These are phyloP conservation scores for Gallinago media DNA, from an alignment of 2,113 vertebrate species.

Conservation along the genomic window DNA sequence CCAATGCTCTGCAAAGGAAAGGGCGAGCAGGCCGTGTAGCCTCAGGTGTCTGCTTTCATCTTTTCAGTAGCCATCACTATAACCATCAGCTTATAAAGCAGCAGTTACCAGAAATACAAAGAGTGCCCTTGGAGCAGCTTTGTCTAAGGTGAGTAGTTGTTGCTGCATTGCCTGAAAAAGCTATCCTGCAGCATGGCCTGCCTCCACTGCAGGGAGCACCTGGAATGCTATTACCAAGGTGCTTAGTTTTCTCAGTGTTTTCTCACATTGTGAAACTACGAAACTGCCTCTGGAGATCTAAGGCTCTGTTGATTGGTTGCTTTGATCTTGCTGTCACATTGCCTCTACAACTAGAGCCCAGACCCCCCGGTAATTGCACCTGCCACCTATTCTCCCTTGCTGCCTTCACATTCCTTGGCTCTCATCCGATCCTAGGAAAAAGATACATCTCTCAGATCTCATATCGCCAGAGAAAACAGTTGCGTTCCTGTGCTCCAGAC, in stretches of 20 bases:
- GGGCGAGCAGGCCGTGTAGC: slow-evolving; percentile 95
- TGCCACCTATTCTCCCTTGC: neutral
- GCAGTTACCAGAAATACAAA: slow-evolving; percentile 96
- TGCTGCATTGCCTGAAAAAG: neutral
- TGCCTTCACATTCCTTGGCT: neutral
- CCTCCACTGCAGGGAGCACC: neutral
- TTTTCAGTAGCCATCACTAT: slow-evolving; percentile 96
- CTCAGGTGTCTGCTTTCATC: slow-evolving; percentile 94
- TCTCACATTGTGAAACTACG: neutral
- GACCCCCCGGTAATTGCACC: too few species aligned
- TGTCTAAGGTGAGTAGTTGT: slow-evolving; percentile 86
- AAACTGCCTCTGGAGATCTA: neutral
- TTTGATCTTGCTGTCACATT: neutral
- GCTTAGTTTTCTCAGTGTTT: neutral
- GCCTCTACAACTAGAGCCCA: neutral
- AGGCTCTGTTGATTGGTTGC: neutral
- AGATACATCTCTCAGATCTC: neutral
- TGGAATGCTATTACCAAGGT: neutral
- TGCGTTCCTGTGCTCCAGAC: neutral
- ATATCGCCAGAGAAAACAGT: neutral
- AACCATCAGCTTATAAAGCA: slow-evolving; percentile 87
- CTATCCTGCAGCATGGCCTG: neutral
- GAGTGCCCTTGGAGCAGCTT: slow-evolving; percentile 94
- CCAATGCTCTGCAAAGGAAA: slow-evolving; percentile 92
- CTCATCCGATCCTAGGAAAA: neutral